These are phyloP conservation scores for Tiphia femorata DNA, from an alignment of 2,888 invertebrate genomes.

Conservation along the genomic window DNA sequence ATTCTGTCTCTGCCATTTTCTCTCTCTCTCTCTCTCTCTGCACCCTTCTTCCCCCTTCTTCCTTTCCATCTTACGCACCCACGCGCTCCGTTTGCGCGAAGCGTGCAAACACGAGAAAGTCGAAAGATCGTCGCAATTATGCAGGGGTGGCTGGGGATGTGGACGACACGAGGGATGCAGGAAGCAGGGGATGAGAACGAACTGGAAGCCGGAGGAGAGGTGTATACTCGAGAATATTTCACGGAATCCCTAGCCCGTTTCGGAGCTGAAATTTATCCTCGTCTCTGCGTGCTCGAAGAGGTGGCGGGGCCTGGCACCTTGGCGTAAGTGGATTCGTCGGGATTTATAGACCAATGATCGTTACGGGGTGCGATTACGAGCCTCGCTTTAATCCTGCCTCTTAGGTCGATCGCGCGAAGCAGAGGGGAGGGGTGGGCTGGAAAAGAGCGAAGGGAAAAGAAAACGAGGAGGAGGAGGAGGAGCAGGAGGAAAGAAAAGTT, in stretches of 20 bases:
- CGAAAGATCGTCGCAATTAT: constrained; percentile 26
- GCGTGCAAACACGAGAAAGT: constrained; percentile 8
- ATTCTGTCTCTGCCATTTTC: background rate
- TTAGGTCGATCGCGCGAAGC: background rate
- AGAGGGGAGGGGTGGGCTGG: background rate
- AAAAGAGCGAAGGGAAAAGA: no score
- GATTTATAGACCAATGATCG: constrained; percentile 31
- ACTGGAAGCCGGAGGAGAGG: background rate
- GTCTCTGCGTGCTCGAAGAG: constrained; percentile 20
- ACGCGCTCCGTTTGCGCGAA: background rate
- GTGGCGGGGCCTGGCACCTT: background rate
- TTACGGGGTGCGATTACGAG: constrained; percentile 26
- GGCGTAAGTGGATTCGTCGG: constrained; percentile 26
- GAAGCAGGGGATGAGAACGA: background rate
- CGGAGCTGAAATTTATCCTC: constrained; percentile 25
- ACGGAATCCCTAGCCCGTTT: background rate
- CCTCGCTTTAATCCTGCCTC: constrained; percentile 7
- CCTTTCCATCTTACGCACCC: background rate
- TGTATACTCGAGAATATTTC: background rate
- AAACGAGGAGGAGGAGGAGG: background rate
- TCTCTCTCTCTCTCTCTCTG: no score
- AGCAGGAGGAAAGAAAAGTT: background rate
- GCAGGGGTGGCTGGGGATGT: background rate
- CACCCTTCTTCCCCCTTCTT: no score
- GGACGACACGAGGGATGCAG: background rate